Percentiles rank a stretch among this genome's conserved stretches.
These are phyloP conservation scores for Cyprinodon tularosa DNA, from an alignment of 2,113 vertebrate genomes.

Conservation along the genomic window DNA sequence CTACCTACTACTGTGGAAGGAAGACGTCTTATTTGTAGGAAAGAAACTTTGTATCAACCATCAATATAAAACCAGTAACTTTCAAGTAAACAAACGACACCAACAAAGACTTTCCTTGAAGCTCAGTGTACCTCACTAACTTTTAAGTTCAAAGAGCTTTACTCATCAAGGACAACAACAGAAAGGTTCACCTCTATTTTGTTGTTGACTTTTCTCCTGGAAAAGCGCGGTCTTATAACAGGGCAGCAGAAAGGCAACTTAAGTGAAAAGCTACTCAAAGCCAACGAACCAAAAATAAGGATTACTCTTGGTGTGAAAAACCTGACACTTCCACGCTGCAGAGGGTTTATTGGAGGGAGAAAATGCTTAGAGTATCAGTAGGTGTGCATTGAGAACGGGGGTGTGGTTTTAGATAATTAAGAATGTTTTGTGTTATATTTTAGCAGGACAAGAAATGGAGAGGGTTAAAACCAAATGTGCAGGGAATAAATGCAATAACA, in stretches of 20 bases:
- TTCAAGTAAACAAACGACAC: not conserved
- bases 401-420: not conserved
- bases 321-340: not conserved
- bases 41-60: not conserved
- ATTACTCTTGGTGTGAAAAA: not conserved
- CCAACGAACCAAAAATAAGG: not conserved
- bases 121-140: not conserved
- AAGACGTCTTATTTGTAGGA: not conserved
- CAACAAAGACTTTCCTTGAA: slow-evolving; percentile 3
- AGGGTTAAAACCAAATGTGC: too few relatives aligned
- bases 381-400: not conserved
- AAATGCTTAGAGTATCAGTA: not conserved
- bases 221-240: not conserved
- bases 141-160: not conserved
- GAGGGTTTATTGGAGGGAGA: not conserved
- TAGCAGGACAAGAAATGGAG: not conserved
- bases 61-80: not conserved
- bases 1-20: not conserved
- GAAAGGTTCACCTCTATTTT: not conserved
- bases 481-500: too few relatives aligned
- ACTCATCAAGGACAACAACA: slow-evolving; percentile 10
- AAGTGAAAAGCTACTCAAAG: not conserved
- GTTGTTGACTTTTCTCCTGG: not conserved
- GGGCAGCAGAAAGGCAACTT: not conserved
- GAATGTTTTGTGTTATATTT: not conserved